phyloP scores from a whole-genome alignment of 1,140 invertebrate genomes.

The Diploscapter pachys region DNA sequence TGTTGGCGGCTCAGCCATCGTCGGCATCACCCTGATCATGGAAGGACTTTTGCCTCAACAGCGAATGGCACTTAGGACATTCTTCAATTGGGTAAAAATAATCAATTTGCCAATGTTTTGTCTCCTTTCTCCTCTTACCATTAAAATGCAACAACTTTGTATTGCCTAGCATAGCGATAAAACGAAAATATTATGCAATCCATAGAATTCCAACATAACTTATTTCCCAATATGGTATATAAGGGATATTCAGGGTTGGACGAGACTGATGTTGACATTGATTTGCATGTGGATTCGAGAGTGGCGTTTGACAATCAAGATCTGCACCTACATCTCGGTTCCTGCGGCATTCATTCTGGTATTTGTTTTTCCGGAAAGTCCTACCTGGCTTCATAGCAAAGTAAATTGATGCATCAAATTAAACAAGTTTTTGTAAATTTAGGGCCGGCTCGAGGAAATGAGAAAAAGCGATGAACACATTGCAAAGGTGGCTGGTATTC shows the following conservation, averaged over 20 bases:
- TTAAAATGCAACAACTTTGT: neutral
- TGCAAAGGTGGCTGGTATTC: conserved; percentile 45
- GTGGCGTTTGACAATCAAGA: conserved; percentile 47
- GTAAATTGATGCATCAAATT: conserved; percentile 13
- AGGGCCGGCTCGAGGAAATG: conserved; percentile 46
- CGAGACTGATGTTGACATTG: conserved; percentile 46
- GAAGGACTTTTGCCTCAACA: conserved; percentile 48
- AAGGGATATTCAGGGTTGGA: conserved; percentile 40
- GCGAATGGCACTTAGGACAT: conserved; percentile 51
- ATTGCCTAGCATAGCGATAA: neutral
- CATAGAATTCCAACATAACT: too few relatives aligned
- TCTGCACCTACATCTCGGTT: conserved; percentile 47
- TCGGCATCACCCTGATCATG: conserved; percentile 49
- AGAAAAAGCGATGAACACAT: conserved; percentile 46
- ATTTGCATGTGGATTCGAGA: conserved; percentile 52
- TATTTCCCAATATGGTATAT: too few relatives aligned
- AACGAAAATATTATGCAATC: too few relatives aligned
- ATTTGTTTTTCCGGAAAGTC: conserved; percentile 53
- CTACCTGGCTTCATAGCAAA: conserved; percentile 48
- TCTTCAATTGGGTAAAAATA: conserved; percentile 54
- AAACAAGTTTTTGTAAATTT: too few relatives aligned
- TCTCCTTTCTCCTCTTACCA: neutral
- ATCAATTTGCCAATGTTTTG: too few relatives aligned
- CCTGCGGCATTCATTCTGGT: conserved; percentile 47
- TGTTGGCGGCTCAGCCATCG: conserved; percentile 50